A percentile compares a stretch with the other conserved stretches of the same genome.
Evolutionary conservation across 2,888 invertebrate genomes (phyloP).

Genomic region (Romanomermis culicivorax): DNA sequence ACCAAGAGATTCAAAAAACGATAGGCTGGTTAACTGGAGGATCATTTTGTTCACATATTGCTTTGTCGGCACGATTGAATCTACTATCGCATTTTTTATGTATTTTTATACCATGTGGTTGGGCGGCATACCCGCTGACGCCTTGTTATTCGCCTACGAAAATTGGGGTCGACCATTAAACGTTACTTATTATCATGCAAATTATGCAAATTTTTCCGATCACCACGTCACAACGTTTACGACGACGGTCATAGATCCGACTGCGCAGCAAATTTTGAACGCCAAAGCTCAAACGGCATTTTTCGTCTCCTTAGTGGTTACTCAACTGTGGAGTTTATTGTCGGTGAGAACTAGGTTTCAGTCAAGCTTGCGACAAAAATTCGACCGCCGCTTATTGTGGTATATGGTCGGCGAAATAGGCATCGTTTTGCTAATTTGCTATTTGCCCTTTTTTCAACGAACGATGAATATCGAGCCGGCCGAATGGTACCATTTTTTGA

Average conservation of each 20-base stretch:
- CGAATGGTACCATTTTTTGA: background rate
- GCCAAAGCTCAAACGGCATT: background rate
- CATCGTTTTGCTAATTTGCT: background rate
- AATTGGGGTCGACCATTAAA: background rate
- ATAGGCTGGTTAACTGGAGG: background rate
- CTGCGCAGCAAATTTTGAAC: background rate
- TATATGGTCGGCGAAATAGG: background rate
- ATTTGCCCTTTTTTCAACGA: background rate
- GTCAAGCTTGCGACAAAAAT: background rate
- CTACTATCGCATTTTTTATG: constrained; percentile 1
- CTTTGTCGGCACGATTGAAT: background rate
- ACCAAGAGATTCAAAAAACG: background rate
- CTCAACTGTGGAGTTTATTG: background rate
- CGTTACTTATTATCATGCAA: background rate
- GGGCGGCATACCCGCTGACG: background rate
- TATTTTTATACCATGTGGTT: background rate
- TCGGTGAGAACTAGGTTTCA: background rate
- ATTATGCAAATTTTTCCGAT: no score
- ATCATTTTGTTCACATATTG: background rate
- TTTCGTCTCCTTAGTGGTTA: background rate
- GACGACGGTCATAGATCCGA: background rate
- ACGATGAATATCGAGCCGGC: background rate
- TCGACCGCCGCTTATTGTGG: background rate
- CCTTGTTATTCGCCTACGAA: background rate
- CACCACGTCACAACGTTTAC: no score